Conservation (phyloP, 2,888 invertebrate species). For the Drosophila barbarae region DNA sequence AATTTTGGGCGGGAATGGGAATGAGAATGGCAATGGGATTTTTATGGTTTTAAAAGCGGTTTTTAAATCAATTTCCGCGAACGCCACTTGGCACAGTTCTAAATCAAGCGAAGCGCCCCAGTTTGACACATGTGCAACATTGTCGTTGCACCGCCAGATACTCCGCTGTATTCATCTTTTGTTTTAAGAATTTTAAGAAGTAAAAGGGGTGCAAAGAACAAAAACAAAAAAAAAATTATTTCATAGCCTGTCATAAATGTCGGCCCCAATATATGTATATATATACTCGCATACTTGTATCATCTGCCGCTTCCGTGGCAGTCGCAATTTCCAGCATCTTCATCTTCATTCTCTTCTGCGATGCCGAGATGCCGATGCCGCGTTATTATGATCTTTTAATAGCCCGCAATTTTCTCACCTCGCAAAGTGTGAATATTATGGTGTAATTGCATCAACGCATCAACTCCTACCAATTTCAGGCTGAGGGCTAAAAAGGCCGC, state of each 20-base stretch:
- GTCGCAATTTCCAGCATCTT: constrained; percentile 71
- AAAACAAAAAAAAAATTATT: constrained; percentile 50
- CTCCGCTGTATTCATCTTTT: constrained; percentile 13
- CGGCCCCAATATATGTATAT: constrained; percentile 38
- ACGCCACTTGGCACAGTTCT: constrained; percentile 73
- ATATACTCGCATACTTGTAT: constrained; percentile 12
- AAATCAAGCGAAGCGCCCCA: constrained; percentile 74
- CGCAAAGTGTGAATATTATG: constrained; percentile 81
- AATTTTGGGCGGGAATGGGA: constrained; percentile 4
- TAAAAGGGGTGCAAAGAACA: constrained; percentile 33
- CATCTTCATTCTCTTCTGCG: constrained; percentile 49
- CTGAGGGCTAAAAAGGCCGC: constrained; percentile 69
- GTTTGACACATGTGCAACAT: constrained; percentile 70
- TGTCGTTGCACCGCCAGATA: constrained; percentile 44
- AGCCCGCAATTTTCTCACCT: constrained; percentile 81
- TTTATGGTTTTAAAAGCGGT: constrained; percentile 66
- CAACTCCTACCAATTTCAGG: constrained; percentile 79
- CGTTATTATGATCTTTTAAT: constrained; percentile 80
- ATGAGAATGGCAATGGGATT: constrained; percentile 20
- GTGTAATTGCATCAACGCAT: constrained; percentile 80
- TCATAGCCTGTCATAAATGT: constrained; percentile 73
- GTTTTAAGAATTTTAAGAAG: constrained; percentile 23
- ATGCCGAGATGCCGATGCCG: constrained; percentile 26
- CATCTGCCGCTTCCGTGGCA: constrained; percentile 36
- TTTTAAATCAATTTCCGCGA: constrained; percentile 71